Base-by-base conservation (phyloP, 2,797 vertebrate species). In the Lates japonicus region DNA sequence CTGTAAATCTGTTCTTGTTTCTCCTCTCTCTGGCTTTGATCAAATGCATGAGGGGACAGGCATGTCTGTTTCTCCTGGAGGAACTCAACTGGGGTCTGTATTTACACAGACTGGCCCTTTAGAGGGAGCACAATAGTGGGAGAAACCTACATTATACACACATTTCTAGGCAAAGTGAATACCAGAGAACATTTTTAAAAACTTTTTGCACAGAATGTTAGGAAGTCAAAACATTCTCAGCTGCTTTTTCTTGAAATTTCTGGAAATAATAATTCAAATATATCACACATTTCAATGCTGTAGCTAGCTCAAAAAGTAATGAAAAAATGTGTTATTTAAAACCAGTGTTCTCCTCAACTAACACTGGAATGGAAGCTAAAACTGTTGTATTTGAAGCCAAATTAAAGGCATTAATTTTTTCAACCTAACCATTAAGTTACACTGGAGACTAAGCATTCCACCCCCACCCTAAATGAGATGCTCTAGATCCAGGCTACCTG, bases 11-110 rank as follows among this genome's bases (percentile, higher is more conserved):
- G 74, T 70, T 70, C 70, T 78, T 59, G 55, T 68, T 71, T 76
- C 54, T 69, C 35, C 69, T 68, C 46, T n/a, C 52, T 74, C 57
- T 68, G 68, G 37, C 80, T 85, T 78, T 83, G 69, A 78, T 88
- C 74, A 74, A 31, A 70, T 64, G 58, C 67, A 78, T 12, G 54
- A 66, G 71, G 69, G 39, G 31, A 70, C 58, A 22, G 35, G 41
- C 57, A 41, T 0, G 13, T 67, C 39, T 60, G 64, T 60, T 64
- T 75, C 19, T 74, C 17, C 51, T 59, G 63, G 35, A 68, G n/a
- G 67, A 68, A 42, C 48, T 33, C 68, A 63, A 46, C 51, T 48
- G 51, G 59, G 70, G 66, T 31, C 35, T 51, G 42, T 64, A 51
- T 55, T 61, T 69, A 52, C 14, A 13, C 44, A 31, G 22, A 42